Evolutionary conservation across 2,888 invertebrate genomes (phyloP), one percentile per base, ranked within the genome.

Genomic region (Phasia obesa): DNA sequence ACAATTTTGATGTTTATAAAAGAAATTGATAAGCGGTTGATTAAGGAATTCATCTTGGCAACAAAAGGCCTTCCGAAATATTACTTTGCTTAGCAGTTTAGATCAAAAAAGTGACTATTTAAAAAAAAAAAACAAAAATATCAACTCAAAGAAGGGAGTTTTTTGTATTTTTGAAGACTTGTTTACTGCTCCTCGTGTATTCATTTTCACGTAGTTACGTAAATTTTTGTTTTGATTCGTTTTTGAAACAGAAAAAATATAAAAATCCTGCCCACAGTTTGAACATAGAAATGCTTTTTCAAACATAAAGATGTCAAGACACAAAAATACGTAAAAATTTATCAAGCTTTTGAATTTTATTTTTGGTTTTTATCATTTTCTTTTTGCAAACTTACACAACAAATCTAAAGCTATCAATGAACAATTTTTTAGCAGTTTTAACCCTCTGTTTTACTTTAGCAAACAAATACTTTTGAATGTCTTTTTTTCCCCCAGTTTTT

Each of bases 321-420:
- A 3, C 38, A 38, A 38, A 38, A 38, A 13, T 4, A 38, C 3
- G 11, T 13, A 38, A 38, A 38, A 38, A 38, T 13, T 38, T 3
- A 9, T 38, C 38, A 42, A 42, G 15, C 38, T 42, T 42, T 42
- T 42, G 15, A 42, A 42, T 4, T 42, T 35, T 1, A 35, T 35
- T 42, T 27, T 27, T 27, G 6, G 4, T 5, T 27, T 27, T 27
- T 27, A 5, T n/a, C 13, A 3, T 42, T 42, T 42, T n/a, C 1
- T 42, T n/a, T 13, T 42, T 42, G 38, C 13, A 38, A 42, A 42
- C 38, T 15, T 11, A n/a, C 38, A 9, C 42, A 62, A 38, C 44
- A 77, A 51, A 53, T n/a, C 25, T 19, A 25, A 53, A 62, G 11
- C 53, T 67, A 67, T 77, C 71, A 76, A 67, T 77, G 60, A 73